Conservation (phyloP, 2,888 invertebrate species). For the Nephrotoma appendiculata region DNA sequence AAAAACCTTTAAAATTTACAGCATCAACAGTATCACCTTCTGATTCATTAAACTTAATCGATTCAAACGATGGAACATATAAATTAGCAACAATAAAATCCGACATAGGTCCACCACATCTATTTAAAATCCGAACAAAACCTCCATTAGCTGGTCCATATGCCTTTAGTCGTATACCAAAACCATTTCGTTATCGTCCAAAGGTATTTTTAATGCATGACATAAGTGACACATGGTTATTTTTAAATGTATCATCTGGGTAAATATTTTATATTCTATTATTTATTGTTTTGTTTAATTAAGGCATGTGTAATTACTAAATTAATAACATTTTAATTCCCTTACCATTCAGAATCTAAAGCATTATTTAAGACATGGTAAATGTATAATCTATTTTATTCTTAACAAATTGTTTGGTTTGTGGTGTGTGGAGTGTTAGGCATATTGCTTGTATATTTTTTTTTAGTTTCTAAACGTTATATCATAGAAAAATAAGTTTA, state of each 20-base stretch:
- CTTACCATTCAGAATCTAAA: neutral
- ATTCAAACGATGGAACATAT: constrained; percentile 1
- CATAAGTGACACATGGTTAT: constrained; percentile 68
- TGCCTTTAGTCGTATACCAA: constrained; percentile 76
- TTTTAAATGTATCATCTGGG: constrained; percentile 68
- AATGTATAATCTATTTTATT: neutral
- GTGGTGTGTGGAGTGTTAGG: neutral
- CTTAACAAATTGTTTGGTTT: neutral
- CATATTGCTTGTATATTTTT: neutral
- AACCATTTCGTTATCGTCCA: constrained; percentile 66
- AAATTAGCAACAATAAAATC: constrained; percentile 20
- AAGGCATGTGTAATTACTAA: neutral
- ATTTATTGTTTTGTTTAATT: neutral
- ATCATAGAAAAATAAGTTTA: no score
- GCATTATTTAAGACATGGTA: neutral
- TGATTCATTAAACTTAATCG: neutral
- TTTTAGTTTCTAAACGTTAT: neutral
- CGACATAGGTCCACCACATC: constrained; percentile 31
- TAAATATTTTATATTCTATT: constrained; percentile 28
- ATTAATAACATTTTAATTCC: neutral
- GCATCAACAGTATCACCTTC: constrained; percentile 1
- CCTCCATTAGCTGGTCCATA: constrained; percentile 79
- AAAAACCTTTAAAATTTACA: neutral
- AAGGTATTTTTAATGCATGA: constrained; percentile 62
- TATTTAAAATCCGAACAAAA: constrained; percentile 46